These are phyloP conservation scores for Solenodon paradoxus DNA, from an alignment of 2,113 vertebrate species.

Conservation along the genomic window DNA sequence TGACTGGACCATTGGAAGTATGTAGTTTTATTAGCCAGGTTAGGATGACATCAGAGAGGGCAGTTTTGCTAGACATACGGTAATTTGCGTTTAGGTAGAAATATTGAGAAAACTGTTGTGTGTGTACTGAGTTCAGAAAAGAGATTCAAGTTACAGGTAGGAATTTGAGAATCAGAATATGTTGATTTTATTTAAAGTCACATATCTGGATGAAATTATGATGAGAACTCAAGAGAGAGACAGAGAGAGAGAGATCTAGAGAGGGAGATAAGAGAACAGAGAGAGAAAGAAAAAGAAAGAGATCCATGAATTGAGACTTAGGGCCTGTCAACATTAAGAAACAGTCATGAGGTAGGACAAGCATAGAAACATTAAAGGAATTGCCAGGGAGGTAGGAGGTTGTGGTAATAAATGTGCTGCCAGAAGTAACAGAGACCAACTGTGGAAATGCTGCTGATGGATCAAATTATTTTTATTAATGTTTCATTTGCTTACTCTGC, in stretches of 20 bases:
- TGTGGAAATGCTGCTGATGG: accelerated
- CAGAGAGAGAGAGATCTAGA: not conserved
- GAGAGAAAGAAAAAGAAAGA: no score
- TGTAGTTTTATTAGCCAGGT: not conserved
- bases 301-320: not conserved
- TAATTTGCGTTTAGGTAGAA: not conserved
- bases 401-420: not conserved
- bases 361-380: not conserved
- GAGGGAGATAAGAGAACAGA: no score
- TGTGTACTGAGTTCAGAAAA: not conserved
- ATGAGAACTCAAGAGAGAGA: not conserved
- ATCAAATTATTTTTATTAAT: no score
- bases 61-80: not conserved
- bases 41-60: not conserved
- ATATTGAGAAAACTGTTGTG: not conserved
- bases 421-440: not conserved
- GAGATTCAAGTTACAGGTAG: not conserved
- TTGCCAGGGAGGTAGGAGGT: not conserved
- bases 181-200: not conserved
- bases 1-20: not conserved
- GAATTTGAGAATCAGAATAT: not conserved
- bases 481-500: no score
- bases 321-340: not conserved
- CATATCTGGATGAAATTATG: not conserved
- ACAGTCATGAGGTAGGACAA: accelerated